Evolutionary conservation across 2,113 vertebrate genomes (phyloP).

Genomic region (Gadus chalcogrammus): DNA sequence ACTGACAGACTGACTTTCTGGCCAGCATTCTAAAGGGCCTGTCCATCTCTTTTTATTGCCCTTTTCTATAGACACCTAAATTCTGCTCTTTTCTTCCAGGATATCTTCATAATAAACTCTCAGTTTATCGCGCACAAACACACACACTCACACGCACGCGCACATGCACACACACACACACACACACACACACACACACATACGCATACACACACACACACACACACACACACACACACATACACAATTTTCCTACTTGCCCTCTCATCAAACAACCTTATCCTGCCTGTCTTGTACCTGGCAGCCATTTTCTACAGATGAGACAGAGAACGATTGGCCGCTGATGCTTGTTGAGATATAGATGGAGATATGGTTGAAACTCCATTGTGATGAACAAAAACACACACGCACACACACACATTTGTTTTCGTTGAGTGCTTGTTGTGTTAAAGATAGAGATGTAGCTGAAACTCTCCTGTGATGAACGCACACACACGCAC

Average conservation of each 20-base stretch:
- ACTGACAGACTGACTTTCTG: background rate
- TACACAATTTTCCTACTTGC: background rate
- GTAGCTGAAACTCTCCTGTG: too few species aligned
- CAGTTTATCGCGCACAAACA: too few species aligned
- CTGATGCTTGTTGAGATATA: conserved; percentile 33
- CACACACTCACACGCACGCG: too few species aligned
- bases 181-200: too few species aligned
- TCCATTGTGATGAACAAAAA: too few species aligned
- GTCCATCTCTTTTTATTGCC: background rate
- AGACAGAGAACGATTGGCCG: conserved; percentile 35
- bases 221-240: too few species aligned
- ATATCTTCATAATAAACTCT: conserved; percentile 4
- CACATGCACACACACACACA: too few species aligned
- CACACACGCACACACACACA: background rate
- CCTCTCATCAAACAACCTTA: background rate
- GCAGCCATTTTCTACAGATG: conserved; percentile 6
- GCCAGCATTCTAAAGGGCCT: background rate
- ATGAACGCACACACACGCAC: too few species aligned
- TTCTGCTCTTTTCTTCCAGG: background rate
- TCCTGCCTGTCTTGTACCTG: conserved; percentile 1
- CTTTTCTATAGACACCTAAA: background rate
- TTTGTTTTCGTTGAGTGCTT: too few species aligned
- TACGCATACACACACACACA: too few species aligned
- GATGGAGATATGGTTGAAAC: too few species aligned
- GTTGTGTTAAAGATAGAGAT: too few species aligned